These are phyloP conservation scores for Mionectes olivaceus DNA, from an alignment of 2,797 vertebrate genomes.

Conservation along the genomic window DNA sequence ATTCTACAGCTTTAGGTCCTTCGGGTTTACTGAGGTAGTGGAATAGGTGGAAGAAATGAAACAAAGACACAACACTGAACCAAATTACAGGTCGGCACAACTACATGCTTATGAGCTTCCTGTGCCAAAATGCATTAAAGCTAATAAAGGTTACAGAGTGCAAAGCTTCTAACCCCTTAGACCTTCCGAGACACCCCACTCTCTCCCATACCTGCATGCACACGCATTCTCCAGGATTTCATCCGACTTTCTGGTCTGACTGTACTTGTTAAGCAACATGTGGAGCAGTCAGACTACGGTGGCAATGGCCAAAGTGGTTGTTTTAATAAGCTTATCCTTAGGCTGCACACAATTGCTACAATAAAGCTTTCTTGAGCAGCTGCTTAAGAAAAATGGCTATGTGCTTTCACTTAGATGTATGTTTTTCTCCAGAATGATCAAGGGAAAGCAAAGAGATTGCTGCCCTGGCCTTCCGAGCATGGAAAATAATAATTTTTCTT, in stretches of 20 bases:
- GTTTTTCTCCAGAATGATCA: neutral
- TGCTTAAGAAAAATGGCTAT: neutral
- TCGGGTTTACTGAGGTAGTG: neutral
- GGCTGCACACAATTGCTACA: neutral
- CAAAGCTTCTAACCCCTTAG: neutral
- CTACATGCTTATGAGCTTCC: neutral
- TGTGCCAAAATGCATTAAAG: neutral
- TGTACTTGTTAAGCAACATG: neutral
- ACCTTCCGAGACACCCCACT: neutral
- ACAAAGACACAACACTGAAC: neutral
- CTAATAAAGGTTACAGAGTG: neutral
- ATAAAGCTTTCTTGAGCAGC: neutral
- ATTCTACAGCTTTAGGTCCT: neutral
- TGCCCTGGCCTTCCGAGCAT: neutral
- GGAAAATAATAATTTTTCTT: slow-evolving; percentile 2
- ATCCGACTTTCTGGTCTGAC: neutral
- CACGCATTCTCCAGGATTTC: neutral
- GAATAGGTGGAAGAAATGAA: neutral
- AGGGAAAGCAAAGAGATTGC: neutral
- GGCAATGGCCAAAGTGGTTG: neutral
- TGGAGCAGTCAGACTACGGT: neutral
- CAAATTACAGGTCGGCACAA: neutral
- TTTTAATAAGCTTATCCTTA: neutral
- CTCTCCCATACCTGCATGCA: neutral
- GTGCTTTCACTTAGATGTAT: neutral